Evolutionary conservation across 1,140 invertebrate genomes (phyloP), one percentile per base, ranked within the genome.

Genomic region (Cyphomyrmex costatus): DNA sequence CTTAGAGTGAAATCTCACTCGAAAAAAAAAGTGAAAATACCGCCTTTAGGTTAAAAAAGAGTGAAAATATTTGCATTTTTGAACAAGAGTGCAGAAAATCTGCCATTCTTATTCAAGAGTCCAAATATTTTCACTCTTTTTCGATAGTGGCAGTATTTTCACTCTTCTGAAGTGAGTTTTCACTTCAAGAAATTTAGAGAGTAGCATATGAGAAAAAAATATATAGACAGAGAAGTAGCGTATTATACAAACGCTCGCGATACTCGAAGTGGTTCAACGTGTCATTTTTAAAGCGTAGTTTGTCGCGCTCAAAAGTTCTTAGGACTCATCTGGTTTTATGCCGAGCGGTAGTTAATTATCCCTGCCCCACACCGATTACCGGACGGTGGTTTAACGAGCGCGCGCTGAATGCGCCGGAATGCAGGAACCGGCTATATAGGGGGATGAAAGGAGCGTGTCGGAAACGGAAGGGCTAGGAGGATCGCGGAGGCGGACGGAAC

Each of bases 391-490:
- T 83, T 60, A 83, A 83, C 79, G 36, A 73, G 66, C 33, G 78
- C 30, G 14, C 49, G 14, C 46, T n/a, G 36, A 73, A 73, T 46
- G 51, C 79, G 24, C 19, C n/a, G 42, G 36, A 70, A 87, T 80
- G 56, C 42, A 7, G 46, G 21, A 58, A 8, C 0, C 16, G n/a
- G 4, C 16, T 19, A n/a, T n/a, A n/a, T n/a, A 27, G 16, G 8
- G 16, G 65, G 19, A 68, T 79, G 77, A 84, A 90, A 84, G 74
- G 46, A 84, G 24, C 14, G 46, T 2, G 49, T 79, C 63, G 85
- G 65, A 61, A 68, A 56, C 46, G 36, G 30, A 53, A 63, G 19
- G n/a, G 65, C 42, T 5, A 21, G 21, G 30, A 49, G 19, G 16
- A 79, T 86, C 56, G 68, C 16, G n/a, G n/a, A 36, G 30, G 30